Evolutionary conservation across 2,113 vertebrate genomes (phyloP), one percentile per base, ranked within the genome.

Genomic region (Pterocles orientalis): DNA sequence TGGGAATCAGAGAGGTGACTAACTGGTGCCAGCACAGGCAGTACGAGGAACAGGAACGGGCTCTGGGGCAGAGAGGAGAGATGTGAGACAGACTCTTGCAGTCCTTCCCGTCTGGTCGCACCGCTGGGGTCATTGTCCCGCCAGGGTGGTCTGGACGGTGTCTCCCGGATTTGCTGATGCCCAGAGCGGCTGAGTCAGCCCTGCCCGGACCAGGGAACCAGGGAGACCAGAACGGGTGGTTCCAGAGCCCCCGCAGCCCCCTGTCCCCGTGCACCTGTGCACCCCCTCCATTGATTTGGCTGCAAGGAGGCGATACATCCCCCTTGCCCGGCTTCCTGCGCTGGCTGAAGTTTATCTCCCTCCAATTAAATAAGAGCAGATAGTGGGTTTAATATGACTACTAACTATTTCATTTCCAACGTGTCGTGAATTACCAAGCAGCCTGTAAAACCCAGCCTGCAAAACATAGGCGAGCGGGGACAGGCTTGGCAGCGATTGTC

Each of bases 361-460:
- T 62, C 86, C 94, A 95, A 86, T 97, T 95, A 97, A 95, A 50
- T 25, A 76, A 78, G 51, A 24, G 39, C 68, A 69, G 81, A 80
- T 16, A 81, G 20, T 1, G 24, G 57, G 53, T 84, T 96, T 92
- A 93, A 92, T 87, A 73, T 95, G 77, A 66, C 78, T 66, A 31
- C 79, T 91, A 86, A 92, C 31, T 26, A 96, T 81, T 96, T 78
- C 57, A 79, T 96, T 97, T 89, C 92, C 92, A 95, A 18, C 66
- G 4, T 82, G 85, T 87, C 24, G 64, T 17, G 89, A 93, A 76
- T 93, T 75, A 73, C 24, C 92, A 97, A 94, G 79, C 88, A 85
- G 85, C 23, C 72, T 24, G 57, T 54, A 82, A 90, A 87, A 62
- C 76, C 53, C 69, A 75, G 71, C 25, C 72, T 24, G 57, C 54